A percentile compares a stretch with the other conserved stretches of the same genome.
Conservation (phyloP, 2,888 invertebrate species). For the Plemyria rubiginata region DNA sequence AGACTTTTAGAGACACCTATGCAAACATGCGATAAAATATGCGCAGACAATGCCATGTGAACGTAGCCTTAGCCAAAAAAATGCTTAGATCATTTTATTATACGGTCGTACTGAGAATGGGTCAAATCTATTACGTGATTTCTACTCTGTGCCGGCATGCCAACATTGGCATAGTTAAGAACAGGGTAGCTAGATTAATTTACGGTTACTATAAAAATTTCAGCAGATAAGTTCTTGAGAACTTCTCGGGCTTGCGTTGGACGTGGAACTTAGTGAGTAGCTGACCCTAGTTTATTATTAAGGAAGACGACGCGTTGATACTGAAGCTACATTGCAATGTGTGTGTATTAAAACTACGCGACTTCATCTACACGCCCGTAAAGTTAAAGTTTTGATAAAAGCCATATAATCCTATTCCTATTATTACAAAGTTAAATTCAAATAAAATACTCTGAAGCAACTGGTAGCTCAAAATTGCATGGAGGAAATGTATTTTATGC, state of each 20-base stretch:
- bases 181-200: conserved; percentile 8
- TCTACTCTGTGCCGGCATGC: conserved; percentile 11
- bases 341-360: neutral
- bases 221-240: neutral
- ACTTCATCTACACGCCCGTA: conserved; percentile 31
- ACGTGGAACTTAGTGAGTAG: neutral
- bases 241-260: neutral
- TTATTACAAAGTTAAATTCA: no score
- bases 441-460: neutral
- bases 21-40: no score
- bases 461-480: neutral
- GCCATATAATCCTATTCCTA: no score
- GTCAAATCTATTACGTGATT: conserved; percentile 39
- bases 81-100: conserved; percentile 26
- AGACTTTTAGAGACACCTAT: no score
- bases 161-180: conserved; percentile 14
- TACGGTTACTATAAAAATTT: conserved; percentile 1
- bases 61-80: neutral
- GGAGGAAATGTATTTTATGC: neutral
- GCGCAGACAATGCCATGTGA: neutral
- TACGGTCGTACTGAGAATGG: conserved; percentile 22
- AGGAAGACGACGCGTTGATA: neutral
- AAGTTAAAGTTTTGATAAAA: no score
- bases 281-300: neutral
- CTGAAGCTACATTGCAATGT: neutral